Base-by-base conservation (phyloP, 2,797 vertebrate species). In the Xiphorhynchus erythropygius region DNA sequence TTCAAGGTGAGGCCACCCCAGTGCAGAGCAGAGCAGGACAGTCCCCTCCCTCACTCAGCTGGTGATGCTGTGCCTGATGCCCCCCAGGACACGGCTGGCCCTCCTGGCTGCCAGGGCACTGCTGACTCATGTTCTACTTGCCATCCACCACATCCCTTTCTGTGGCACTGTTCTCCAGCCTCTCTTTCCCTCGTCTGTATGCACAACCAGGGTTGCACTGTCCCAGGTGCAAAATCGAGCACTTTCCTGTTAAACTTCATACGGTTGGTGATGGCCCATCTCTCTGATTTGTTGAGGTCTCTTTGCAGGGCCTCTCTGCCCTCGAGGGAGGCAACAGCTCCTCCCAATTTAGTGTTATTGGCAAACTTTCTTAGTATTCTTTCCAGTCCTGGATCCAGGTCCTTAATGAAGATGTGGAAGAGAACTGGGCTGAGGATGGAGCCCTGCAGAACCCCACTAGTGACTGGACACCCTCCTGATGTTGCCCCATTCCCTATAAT, bases 1-100 rank as follows among this genome's bases (percentile, higher is more conserved):
- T 33, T 21, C 0, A 0, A 52, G 37, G 13, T 8, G 75, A 65
- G n/a, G 68, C 13, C 0, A 0, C 32, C 2, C 37, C 35, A 41
- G 32, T 1, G 5, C 57, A 50, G 18, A 27, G 44, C 60, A 50
- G 37, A 39, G 28, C 1, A 0, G 59, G n/a, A 57, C 75, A 80
- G 1, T 73, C 13, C 17, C 37, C 19, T 57, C 44, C 16, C 28
- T 50, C 13, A 3, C 16, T 52, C 0, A 0, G 23, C 37, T 50
- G 81, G 13, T 0, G 1, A 7, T 75, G 81, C 35, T 79, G 39
- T 42, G 3, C 52, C 75, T n/a, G 75, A 50, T 87, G 50, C 5
- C 3, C n/a, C 41, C 27, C 23, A 28, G 55, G 24, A 56, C 74
- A 56, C 0, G 0, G 2, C 0, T 56, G 67, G 3, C 23, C 7